Percentiles rank a stretch among this genome's conserved stretches.
These are phyloP conservation scores for Nysson spinosus DNA, from an alignment of 2,888 invertebrate genomes.

Conservation along the genomic window DNA sequence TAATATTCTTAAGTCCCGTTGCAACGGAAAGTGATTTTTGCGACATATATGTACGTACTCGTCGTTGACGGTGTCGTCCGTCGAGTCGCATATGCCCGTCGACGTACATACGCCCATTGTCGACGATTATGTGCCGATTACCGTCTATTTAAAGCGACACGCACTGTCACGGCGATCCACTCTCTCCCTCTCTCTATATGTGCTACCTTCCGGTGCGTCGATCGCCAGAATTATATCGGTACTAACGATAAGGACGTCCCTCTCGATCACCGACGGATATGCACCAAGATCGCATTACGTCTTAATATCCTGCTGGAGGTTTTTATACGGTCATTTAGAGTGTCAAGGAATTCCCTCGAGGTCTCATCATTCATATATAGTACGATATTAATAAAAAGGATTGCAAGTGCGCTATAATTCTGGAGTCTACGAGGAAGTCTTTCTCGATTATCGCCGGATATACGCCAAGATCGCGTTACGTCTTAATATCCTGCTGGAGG, in stretches of 20 bases:
- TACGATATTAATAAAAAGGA: too few relatives aligned
- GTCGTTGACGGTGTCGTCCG: constrained; percentile 46
- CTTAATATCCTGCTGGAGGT: too few relatives aligned
- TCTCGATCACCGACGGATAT: neutral
- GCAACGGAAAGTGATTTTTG: too few relatives aligned
- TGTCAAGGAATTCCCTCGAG: too few relatives aligned
- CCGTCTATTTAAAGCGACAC: constrained; percentile 41
- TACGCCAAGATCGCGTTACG: too few relatives aligned
- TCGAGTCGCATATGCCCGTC: constrained; percentile 51
- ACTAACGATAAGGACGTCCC: constrained; percentile 13
- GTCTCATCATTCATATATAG: too few relatives aligned
- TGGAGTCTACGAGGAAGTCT: too few relatives aligned
- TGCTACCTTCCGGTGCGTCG: neutral
- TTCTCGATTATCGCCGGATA: too few relatives aligned
- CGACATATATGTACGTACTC: constrained; percentile 53
- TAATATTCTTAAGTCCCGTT: too few relatives aligned
- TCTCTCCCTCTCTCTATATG: constrained; percentile 7
- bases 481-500: too few relatives aligned
- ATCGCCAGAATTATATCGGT: neutral
- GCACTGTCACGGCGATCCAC: constrained; percentile 17
- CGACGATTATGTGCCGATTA: constrained; percentile 41
- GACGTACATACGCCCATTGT: constrained; percentile 55
- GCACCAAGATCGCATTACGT: neutral
- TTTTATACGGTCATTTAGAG: too few relatives aligned
- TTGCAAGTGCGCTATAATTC: too few relatives aligned